Evolutionary conservation across 2,113 vertebrate species (phyloP), one percentile per base, ranked within the genome.

Genomic region (Ceyx melanurus): DNA sequence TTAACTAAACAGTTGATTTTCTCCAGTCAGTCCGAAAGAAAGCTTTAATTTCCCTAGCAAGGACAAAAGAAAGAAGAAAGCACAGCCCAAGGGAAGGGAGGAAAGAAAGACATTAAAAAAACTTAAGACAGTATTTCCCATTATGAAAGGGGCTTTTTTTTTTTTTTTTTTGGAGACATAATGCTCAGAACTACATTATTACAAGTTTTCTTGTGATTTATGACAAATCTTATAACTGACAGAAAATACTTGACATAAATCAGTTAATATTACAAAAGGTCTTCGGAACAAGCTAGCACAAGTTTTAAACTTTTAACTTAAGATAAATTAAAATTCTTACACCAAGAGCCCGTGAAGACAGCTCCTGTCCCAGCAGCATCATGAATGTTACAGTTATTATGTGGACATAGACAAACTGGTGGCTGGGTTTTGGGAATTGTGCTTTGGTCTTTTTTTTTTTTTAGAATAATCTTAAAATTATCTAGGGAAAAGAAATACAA

Each of bases 191-290:
- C 85, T 67, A 86, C 91, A 81, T 77, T 92, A 93, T 92, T 89
- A 94, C 87, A 93, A 86, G 89, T 92, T 93, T 92, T 89, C 45
- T 89, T 88, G 72, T 95, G 92, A 96, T 96, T 96, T 94, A 96
- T 91, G 82, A 83, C 80, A 94, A 88, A 96, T 95, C 87, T 86
- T 66, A 65, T 56, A 89, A 82, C 72, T 92, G 92, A 95, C 91
- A 96, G 92, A 95, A 92, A 94, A 96, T 88, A 72, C 50, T 89
- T 93, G 84, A 95, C 93, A 95, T 96, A 94, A 96, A 91, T 96
- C 93, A 89, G 67, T 91, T 89, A 90, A 90, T 94, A 91, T 92
- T 96, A 83, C 87, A 91, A 92, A 92, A 94, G 56, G 45, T 58
- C 76, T 82, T 81, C 53, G 78, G 68, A 87, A 88, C 96, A 96